phyloP scores from a whole-genome alignment of 2,113 vertebrate species.

The Burhinus bistriatus region DNA sequence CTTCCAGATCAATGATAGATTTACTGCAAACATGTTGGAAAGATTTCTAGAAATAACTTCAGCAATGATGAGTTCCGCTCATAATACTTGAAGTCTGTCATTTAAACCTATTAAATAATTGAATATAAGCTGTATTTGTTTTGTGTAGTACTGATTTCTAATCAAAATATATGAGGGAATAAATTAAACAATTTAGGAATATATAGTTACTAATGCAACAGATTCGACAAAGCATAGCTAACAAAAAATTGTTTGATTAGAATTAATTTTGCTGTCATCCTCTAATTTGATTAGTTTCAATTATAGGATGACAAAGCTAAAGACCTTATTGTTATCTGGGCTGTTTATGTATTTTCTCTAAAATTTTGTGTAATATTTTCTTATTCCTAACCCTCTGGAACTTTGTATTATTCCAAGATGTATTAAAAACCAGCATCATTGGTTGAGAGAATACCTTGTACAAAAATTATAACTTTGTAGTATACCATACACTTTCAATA shows the following conservation, averaged over 20 bases:
- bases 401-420: not conserved
- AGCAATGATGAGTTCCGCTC: not conserved
- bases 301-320: not conserved
- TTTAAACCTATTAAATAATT: not conserved
- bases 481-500: not conserved
- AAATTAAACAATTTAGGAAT: slow-evolving; percentile 6
- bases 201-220: not conserved
- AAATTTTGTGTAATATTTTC: not conserved
- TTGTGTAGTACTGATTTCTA: not conserved
- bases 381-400: not conserved
- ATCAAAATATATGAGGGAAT: slow-evolving; percentile 18
- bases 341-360: not conserved
- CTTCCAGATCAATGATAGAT: not conserved
- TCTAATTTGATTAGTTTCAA: not conserved
- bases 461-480: not conserved
- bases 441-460: not conserved
- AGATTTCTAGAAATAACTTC: not conserved
- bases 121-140: not conserved
- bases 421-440: not conserved
- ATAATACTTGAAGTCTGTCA: not conserved
- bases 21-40: not conserved
- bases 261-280: slow-evolving; percentile 13
- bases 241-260: not conserved
- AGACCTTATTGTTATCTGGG: not conserved
- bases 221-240: not conserved